Base-by-base conservation (phyloP, 2,888 invertebrate species). In the Drosophila parthenogenetica region DNA sequence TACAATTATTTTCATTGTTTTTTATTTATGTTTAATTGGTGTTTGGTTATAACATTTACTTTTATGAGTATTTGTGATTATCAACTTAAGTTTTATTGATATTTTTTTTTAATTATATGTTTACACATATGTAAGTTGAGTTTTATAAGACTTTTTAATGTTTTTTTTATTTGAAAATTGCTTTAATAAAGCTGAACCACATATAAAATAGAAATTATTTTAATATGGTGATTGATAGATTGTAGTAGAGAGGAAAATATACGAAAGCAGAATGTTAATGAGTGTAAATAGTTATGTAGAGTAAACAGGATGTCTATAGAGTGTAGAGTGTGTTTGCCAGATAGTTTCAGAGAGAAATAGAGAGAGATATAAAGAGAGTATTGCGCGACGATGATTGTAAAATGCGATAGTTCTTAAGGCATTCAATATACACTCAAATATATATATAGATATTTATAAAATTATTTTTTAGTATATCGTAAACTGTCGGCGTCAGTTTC, bases 121-220 rank as follows among this genome's bases (percentile, higher is more conserved):
- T 43, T 64, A 22, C 5, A 22, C 22, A 22, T 22, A 22, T 22
- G 22, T 22, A 73, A 77, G 77, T 66, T 77, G 70, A 74, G 78
- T 80, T 75, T 66, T 35, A 40, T 50, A 46, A 50, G 32, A 66
- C 39, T 58, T 69, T 53, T 59, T 39, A 51, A 51, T 55, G 35
- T 45, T 22, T 32, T 42, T 69, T 76, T 53, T 22, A 13, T 69
- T 79, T 81, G 73, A 75, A 39, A 35, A 45, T 49, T 54, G 19
- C 62, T 74, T 77, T 67, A 84, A 91, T 90, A 92, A 92, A 92
- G 92, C 92, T 92, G 91, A 91, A 91, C 92, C 92, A 92, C 92
- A 92, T 91, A 92, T 92, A 91, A 91, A 91, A 90, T 86, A 92
- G 92, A 92, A 92, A 92, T 91, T 91, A 91, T 92, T 92, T 92